Conservation (phyloP, 1,140 invertebrate genomes). For the Nymphalis io region DNA sequence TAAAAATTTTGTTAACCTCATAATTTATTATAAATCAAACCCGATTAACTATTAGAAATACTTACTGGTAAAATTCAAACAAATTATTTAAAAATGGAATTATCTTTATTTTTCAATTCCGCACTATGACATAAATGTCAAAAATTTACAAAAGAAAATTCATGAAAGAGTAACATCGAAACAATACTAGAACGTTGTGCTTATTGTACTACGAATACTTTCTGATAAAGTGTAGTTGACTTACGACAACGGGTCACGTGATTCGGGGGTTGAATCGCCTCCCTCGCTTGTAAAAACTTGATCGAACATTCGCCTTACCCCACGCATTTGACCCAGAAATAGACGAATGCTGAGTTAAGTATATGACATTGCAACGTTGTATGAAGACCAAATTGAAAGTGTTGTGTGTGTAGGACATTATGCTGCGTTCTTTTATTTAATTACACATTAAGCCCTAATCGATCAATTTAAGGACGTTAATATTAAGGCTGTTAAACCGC, state of each 20-base stretch:
- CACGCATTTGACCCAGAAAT: constrained; percentile 27
- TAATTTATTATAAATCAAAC: no score
- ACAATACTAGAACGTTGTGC: constrained; percentile 1
- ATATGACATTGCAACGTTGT: constrained; percentile 7
- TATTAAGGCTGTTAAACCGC: not conserved
- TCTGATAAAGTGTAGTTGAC: constrained; percentile 18
- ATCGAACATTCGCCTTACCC: constrained; percentile 26
- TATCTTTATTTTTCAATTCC: not conserved
- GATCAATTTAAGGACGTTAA: no score
- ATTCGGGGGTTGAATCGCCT: constrained; percentile 14
- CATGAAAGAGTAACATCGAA: not conserved
- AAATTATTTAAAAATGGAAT: no score
- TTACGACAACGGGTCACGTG: constrained; percentile 25
- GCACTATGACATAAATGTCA: not conserved
- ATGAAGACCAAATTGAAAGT: not conserved
- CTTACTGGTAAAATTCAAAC: not conserved
- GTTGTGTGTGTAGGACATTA: not conserved
- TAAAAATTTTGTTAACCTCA: no score
- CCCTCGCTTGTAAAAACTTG: constrained; percentile 26
- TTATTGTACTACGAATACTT: constrained; percentile 14
- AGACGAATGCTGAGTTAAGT: constrained; percentile 5
- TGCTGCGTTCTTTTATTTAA: not conserved
- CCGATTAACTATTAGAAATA: no score
- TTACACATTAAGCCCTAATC: not conserved
- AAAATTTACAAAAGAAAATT: not conserved